Conservation (phyloP, 2,113 vertebrate species). For the Aegypius monachus region DNA sequence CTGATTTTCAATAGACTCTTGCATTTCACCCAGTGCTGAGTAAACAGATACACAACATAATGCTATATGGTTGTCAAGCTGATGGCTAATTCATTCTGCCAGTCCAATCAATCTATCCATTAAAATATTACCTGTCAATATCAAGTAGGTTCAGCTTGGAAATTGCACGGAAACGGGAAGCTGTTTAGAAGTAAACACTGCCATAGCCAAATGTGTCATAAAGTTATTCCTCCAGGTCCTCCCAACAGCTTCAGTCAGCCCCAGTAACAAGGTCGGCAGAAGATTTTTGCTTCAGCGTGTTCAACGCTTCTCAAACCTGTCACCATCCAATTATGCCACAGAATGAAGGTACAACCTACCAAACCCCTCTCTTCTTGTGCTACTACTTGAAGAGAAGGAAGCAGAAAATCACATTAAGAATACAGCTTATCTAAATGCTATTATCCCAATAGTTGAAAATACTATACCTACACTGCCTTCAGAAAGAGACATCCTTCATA, state of each 20-base stretch:
- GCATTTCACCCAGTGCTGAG: slow-evolving; percentile 77
- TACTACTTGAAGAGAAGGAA: slow-evolving; percentile 50
- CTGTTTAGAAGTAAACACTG: slow-evolving; percentile 65
- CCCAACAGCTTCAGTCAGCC: slow-evolving; percentile 1
- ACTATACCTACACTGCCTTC: background rate
- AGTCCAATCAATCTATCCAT: slow-evolving; percentile 75
- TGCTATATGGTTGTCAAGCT: slow-evolving; percentile 70
- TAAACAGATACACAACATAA: slow-evolving; percentile 78
- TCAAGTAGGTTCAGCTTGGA: slow-evolving; percentile 57
- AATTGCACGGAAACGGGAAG: slow-evolving; percentile 49
- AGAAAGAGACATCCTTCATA: background rate
- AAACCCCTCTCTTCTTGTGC: background rate
- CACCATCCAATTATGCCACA: slow-evolving; percentile 20
- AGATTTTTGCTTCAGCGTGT: slow-evolving; percentile 19
- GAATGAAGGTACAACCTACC: slow-evolving; percentile 10
- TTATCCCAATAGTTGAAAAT: background rate
- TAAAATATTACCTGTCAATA: slow-evolving; percentile 79
- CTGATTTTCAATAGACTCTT: slow-evolving; percentile 80
- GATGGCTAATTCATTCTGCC: slow-evolving; percentile 75
- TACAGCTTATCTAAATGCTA: background rate
- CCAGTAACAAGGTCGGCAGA: background rate
- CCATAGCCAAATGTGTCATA: background rate
- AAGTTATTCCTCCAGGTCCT: background rate
- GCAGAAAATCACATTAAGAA: slow-evolving; percentile 56
- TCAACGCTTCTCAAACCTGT: background rate